phyloP scores from a whole-genome alignment of 2,797 vertebrate species.

The Eleutherodactylus coqui region DNA sequence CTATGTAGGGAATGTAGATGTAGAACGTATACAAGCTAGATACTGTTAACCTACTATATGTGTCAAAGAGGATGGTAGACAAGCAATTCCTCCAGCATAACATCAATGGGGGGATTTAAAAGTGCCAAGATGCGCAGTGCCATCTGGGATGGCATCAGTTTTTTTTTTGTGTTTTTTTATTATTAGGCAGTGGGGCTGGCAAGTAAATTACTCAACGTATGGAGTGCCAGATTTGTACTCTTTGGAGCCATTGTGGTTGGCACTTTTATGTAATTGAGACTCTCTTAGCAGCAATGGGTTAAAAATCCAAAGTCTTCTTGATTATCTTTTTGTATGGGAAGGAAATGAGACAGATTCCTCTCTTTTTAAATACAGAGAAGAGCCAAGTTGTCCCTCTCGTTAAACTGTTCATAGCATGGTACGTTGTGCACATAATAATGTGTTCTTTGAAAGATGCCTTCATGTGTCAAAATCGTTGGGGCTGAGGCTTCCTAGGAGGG shows the following conservation, averaged over 20 bases:
- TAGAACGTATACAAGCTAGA: conserved; percentile 19
- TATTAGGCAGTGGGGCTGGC: neutral
- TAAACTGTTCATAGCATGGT: conserved; percentile 14
- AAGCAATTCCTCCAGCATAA: neutral
- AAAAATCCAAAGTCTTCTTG: conserved; percentile 45
- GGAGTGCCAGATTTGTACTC: neutral
- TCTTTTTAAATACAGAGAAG: neutral
- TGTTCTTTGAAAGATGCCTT: conserved; percentile 41
- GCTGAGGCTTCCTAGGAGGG: neutral
- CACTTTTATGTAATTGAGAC: conserved; percentile 12
- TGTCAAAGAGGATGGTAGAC: neutral
- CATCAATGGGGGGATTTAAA: neutral
- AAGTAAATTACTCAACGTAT: neutral
- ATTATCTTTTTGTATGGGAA: conserved; percentile 10
- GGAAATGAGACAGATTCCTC: neutral
- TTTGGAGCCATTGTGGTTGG: conserved; percentile 4
- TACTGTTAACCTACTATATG: neutral
- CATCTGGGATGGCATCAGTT: conserved; percentile 4
- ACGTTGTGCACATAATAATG: neutral
- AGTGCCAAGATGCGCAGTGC: conserved; percentile 8
- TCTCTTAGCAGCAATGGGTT: conserved; percentile 37
- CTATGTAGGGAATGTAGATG: neutral
- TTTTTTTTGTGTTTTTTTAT: neutral
- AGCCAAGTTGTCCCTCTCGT: conserved; percentile 1
- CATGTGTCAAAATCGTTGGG: conserved; percentile 17